Percentiles rank a stretch among this genome's conserved stretches.
phyloP scores from a whole-genome alignment of 2,113 vertebrate species.

The Thomomys bottae region DNA sequence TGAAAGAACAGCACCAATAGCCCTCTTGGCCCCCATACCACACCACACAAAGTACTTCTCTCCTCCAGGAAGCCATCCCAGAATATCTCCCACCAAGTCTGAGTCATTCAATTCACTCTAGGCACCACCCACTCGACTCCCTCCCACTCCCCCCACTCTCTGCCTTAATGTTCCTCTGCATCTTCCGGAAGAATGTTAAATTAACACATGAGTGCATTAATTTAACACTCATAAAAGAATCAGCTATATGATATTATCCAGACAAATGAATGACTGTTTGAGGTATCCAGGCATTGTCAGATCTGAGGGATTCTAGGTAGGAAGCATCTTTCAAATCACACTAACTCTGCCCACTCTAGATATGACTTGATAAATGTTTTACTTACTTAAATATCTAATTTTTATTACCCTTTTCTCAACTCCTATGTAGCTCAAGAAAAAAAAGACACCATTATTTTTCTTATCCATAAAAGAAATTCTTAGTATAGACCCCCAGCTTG shows the following conservation, averaged over 20 bases:
- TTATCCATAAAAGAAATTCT: conserved; percentile 38
- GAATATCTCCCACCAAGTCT: conserved; percentile 52
- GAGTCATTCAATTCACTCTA: conserved; percentile 72
- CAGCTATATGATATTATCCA: conserved; percentile 24
- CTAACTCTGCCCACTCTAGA: not conserved
- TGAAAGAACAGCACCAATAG: conserved; percentile 66
- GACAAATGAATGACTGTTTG: conserved; percentile 29
- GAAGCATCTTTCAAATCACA: conserved; percentile 48
- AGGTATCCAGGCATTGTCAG: not conserved
- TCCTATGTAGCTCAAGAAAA: not conserved
- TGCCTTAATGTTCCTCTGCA: conserved; percentile 35
- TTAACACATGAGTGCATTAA: conserved; percentile 53
- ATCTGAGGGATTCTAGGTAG: not conserved
- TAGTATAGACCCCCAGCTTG: not conserved
- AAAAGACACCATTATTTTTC: conserved; percentile 8
- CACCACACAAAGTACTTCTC: conserved; percentile 32
- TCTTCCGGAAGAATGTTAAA: conserved; percentile 67
- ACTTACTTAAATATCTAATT: conserved; percentile 43
- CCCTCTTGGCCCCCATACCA: not conserved
- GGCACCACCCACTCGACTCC: conserved; percentile 14
- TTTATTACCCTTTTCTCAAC: not conserved
- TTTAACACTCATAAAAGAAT: conserved; percentile 46
- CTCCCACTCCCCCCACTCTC: not conserved
- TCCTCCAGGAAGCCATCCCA: conserved; percentile 69
- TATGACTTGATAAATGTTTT: conserved; percentile 32